A percentile compares a stretch with the other conserved stretches of the same genome.
phyloP scores from a whole-genome alignment of 2,797 vertebrate species.

The Halcyon chelicuti region DNA sequence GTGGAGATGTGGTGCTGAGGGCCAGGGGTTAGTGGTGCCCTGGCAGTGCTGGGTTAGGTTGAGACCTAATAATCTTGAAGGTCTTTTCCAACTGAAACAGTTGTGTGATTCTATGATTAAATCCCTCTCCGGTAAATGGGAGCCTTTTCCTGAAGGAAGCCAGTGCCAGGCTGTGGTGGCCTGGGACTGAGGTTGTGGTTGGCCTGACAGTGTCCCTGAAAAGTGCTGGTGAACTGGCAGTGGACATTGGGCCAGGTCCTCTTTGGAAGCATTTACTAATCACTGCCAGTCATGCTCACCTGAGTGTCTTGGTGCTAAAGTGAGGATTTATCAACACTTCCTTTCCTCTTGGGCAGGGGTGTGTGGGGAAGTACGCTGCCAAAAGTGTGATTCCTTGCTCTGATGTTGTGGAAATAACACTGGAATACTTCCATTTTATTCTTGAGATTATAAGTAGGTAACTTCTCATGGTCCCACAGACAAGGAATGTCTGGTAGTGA shows the following conservation, averaged over 20 bases:
- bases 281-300: rapidly evolving
- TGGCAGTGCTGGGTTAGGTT: neutral
- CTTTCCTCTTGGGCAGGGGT: neutral
- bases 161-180: too few relatives aligned
- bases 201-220: neutral
- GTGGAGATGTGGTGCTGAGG: neutral
- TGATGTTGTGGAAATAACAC: neutral
- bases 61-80: too few relatives aligned
- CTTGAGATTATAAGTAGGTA: neutral
- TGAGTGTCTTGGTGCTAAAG: rapidly evolving
- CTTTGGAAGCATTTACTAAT: neutral
- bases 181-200: rapidly evolving
- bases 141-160: neutral
- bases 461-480: neutral
- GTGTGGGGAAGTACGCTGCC: neutral
- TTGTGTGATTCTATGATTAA: neutral
- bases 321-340: rapidly evolving
- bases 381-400: too few relatives aligned
- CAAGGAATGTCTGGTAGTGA: neutral
- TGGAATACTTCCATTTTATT: neutral
- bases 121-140: neutral
- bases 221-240: neutral
- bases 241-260: rapidly evolving
- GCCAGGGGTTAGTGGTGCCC: neutral
- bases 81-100: neutral